Conservation (phyloP, 2,888 invertebrate genomes). For the Hylaea fasciaria region DNA sequence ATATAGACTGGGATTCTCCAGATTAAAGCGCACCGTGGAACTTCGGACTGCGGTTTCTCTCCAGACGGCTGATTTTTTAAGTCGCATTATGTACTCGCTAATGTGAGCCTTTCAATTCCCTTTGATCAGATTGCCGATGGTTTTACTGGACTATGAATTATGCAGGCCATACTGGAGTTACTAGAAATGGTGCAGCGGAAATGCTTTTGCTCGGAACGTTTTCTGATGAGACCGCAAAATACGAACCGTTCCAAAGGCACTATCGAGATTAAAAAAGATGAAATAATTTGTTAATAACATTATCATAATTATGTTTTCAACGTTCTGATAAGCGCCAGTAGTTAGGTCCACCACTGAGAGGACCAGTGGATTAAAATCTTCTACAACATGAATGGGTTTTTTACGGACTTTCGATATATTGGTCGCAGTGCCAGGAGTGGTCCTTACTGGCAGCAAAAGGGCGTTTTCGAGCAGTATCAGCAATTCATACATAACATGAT, state of each 20-base stretch:
- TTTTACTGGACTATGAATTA: background rate
- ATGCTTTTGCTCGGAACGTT: background rate
- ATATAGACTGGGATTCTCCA: slow-evolving; percentile 66
- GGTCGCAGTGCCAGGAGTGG: too few species aligned
- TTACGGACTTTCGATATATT: too few species aligned
- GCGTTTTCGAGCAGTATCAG: too few species aligned
- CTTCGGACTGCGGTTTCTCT: slow-evolving; percentile 74
- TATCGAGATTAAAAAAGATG: background rate
- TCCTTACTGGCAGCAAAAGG: too few species aligned
- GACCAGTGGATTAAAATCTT: too few species aligned
- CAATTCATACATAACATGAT: too few species aligned
- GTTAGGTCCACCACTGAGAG: too few species aligned
- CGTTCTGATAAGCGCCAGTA: too few species aligned
- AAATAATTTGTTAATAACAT: too few species aligned
- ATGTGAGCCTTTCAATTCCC: slow-evolving; percentile 56
- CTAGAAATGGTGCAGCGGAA: background rate
- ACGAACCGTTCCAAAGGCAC: background rate
- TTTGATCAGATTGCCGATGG: slow-evolving; percentile 31
- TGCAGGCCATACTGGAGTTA: background rate
- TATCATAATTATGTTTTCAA: too few species aligned
- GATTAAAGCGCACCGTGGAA: slow-evolving; percentile 79
- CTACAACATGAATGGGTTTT: too few species aligned
- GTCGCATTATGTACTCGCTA: slow-evolving; percentile 47
- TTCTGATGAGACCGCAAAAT: background rate
- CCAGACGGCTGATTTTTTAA: slow-evolving; percentile 65